Evolutionary conservation across 2,888 invertebrate genomes (phyloP).

Genomic region (Diarsia dahlii): DNA sequence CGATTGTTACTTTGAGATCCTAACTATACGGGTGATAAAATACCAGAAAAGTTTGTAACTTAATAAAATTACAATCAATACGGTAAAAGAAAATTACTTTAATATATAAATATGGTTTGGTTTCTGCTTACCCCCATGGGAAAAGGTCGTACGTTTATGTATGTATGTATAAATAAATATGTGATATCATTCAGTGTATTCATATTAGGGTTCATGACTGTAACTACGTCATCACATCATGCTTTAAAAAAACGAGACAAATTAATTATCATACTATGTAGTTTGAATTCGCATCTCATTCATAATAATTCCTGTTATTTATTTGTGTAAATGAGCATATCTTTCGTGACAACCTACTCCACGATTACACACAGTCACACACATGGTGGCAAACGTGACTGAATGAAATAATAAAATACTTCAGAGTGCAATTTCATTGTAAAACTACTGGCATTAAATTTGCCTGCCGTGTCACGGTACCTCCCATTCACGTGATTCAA

Average conservation of each 20-base stretch:
- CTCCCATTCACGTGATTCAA: conserved; percentile 20
- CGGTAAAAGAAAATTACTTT: background rate
- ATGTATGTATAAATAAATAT: background rate
- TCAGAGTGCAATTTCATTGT: conserved; percentile 51
- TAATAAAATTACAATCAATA: background rate
- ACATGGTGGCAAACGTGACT: conserved; percentile 67
- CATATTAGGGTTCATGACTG: background rate
- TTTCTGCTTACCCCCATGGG: no score
- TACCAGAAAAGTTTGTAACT: background rate
- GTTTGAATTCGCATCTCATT: conserved; percentile 34
- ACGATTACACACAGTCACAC: conserved; percentile 36
- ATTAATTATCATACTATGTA: conserved; percentile 29
- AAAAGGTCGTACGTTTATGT: no score
- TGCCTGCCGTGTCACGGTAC: conserved; percentile 5
- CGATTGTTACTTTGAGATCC: no score
- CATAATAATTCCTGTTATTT: conserved; percentile 30
- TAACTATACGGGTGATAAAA: background rate
- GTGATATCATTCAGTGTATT: background rate
- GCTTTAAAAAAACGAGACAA: conserved; percentile 4
- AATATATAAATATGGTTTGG: background rate
- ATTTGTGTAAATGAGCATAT: conserved; percentile 32
- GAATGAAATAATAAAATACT: conserved; percentile 49
- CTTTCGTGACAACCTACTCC: conserved; percentile 29
- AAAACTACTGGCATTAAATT: conserved; percentile 36
- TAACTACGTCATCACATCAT: background rate